Evolutionary conservation across 2,888 invertebrate species (phyloP).

Genomic region (Plagodis dolabraria): DNA sequence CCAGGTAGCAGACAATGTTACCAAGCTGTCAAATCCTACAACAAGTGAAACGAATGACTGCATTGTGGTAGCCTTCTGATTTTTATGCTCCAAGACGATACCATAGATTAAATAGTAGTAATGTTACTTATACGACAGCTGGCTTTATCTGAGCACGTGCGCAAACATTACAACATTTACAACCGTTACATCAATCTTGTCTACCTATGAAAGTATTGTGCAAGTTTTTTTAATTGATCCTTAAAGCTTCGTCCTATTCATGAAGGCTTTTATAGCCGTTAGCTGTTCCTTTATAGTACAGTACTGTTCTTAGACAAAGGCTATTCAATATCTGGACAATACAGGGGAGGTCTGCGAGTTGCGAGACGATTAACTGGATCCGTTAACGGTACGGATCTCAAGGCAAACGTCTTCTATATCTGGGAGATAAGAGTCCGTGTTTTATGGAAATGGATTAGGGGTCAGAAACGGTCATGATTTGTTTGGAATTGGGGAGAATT

Average conservation of each 20-base stretch:
- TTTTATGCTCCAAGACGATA: conserved; percentile 33
- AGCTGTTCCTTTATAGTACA: conserved; percentile 16
- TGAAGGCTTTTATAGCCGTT: conserved; percentile 25
- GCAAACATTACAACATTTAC: conserved; percentile 73
- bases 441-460: conserved; percentile 32
- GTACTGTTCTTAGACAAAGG: conserved; percentile 65
- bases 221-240: conserved; percentile 51
- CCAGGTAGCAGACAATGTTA: no score
- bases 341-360: conserved; percentile 48
- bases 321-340: conserved; percentile 71
- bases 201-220: conserved; percentile 69
- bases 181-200: conserved; percentile 81
- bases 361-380: conserved; percentile 70
- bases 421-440: conserved; percentile 42
- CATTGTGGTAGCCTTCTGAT: no score
- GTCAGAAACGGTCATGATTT: conserved; percentile 32
- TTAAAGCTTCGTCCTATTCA: conserved; percentile 28
- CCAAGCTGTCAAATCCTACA: no score
- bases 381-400: conserved; percentile 64
- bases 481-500: conserved; percentile 36
- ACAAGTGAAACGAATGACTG: no score
- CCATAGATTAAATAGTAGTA: not conserved
- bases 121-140: conserved; percentile 51
- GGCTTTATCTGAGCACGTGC: conserved; percentile 73
- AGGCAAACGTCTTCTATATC: conserved; percentile 45